Percentiles rank a stretch among this genome's conserved stretches.
phyloP scores from a whole-genome alignment of 2,888 invertebrate genomes.

The Orthonevra nobilis region DNA sequence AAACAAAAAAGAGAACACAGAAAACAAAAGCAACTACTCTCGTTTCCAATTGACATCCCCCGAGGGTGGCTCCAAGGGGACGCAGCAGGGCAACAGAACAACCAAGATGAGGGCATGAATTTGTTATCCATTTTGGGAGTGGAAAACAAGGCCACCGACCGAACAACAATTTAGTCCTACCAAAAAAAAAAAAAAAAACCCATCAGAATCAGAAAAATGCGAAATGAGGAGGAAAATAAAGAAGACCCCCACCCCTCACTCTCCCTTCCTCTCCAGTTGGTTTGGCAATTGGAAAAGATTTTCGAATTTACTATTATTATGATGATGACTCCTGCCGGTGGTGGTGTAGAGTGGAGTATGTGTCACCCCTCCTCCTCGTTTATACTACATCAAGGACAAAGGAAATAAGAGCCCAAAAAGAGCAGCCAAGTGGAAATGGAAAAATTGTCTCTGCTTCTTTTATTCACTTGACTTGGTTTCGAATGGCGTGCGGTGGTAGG shows the following conservation, averaged over 20 bases:
- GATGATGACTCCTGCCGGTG: slow-evolving; percentile 51
- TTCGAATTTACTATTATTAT: slow-evolving; percentile 63
- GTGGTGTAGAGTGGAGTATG: not conserved
- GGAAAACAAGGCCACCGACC: slow-evolving; percentile 39
- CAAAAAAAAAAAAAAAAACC: slow-evolving; percentile 1
- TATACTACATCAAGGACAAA: slow-evolving; percentile 61
- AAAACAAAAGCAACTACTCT: slow-evolving; percentile 37
- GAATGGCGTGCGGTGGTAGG: not conserved
- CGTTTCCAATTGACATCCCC: slow-evolving; percentile 63
- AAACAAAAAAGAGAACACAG: slow-evolving; percentile 14
- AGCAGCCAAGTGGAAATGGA: slow-evolving; percentile 66
- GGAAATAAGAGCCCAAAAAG: slow-evolving; percentile 64
- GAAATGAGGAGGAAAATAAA: slow-evolving; percentile 16
- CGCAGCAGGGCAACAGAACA: not conserved
- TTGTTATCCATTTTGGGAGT: slow-evolving; percentile 49
- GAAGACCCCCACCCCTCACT: not conserved
- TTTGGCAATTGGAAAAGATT: slow-evolving; percentile 68
- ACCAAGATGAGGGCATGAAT: slow-evolving; percentile 24
- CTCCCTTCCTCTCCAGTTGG: not conserved
- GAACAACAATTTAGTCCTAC: not conserved
- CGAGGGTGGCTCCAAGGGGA: not conserved
- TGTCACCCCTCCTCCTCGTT: slow-evolving; percentile 3
- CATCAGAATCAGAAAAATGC: not conserved
- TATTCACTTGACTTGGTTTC: slow-evolving; percentile 65
- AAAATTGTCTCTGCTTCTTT: slow-evolving; percentile 61